These are phyloP conservation scores for Falco cherrug DNA, from an alignment of 2,797 vertebrate genomes.

Conservation along the genomic window DNA sequence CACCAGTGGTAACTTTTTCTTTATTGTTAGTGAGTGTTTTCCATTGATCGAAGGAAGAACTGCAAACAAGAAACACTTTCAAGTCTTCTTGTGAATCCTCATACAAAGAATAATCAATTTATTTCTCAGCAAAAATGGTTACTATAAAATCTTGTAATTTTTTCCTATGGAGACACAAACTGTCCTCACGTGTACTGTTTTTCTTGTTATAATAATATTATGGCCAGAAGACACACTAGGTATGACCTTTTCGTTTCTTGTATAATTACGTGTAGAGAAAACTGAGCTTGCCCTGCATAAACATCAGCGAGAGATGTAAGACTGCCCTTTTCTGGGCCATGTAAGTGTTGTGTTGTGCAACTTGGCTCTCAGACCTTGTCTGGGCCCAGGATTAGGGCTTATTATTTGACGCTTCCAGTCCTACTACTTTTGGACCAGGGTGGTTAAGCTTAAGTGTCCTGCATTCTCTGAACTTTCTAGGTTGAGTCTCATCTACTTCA, in stretches of 20 bases:
- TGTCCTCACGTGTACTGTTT: background rate
- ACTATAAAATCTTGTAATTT: background rate
- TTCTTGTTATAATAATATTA: background rate
- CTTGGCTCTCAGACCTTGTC: background rate
- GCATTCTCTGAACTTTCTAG: background rate
- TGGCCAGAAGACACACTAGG: background rate
- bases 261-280: background rate
- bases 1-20: slow-evolving; percentile 58
- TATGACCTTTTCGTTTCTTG: background rate
- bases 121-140: background rate
- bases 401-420: background rate
- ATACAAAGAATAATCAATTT: background rate
- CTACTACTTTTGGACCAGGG: background rate
- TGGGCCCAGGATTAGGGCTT: background rate
- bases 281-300: background rate
- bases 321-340: background rate
- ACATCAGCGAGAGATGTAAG: background rate
- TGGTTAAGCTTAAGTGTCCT: background rate
- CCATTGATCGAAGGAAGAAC: background rate
- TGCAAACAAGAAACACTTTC: slow-evolving; percentile 27
- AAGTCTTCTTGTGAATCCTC: background rate
- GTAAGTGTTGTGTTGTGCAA: background rate
- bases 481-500: background rate
- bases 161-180: background rate
- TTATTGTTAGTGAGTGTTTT: slow-evolving; percentile 36